Percentiles rank a stretch among this genome's conserved stretches.
phyloP scores from a whole-genome alignment of 2,888 invertebrate species.

The Diachrysia chrysitis region DNA sequence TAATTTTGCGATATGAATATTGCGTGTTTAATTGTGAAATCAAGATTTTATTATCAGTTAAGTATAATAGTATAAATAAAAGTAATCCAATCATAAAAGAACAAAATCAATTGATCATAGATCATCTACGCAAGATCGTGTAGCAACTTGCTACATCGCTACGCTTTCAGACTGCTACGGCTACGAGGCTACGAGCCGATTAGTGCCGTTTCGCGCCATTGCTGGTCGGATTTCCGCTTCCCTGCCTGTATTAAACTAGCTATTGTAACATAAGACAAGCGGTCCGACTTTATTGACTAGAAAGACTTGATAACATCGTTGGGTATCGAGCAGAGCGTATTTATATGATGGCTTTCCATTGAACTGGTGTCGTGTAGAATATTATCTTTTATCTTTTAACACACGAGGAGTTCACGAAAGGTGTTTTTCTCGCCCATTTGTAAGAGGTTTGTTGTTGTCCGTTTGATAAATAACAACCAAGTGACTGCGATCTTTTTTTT shows the following conservation, averaged over 20 bases:
- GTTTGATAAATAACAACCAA: too few species aligned
- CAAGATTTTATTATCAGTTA: too few species aligned
- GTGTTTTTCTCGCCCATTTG: background rate
- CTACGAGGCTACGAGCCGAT: conserved; percentile 45
- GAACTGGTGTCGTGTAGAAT: conserved; percentile 26
- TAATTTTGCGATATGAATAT: too few species aligned
- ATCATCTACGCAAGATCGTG: conserved; percentile 51
- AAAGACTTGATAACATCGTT: conserved; percentile 33
- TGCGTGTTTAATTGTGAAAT: too few species aligned
- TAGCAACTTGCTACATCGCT: conserved; percentile 52
- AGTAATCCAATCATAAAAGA: conserved; percentile 1
- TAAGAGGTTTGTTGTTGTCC: too few species aligned
- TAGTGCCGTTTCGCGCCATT: conserved; percentile 40
- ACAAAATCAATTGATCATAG: conserved; percentile 44
- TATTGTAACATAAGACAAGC: conserved; percentile 38
- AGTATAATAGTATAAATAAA: too few species aligned
- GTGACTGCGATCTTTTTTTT: too few species aligned
- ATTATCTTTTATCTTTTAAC: conserved; percentile 18
- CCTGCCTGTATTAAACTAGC: conserved; percentile 32
- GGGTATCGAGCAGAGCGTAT: conserved; percentile 22
- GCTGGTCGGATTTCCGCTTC: conserved; percentile 36
- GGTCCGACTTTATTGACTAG: conserved; percentile 42
- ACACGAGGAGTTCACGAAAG: background rate
- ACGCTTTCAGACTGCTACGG: conserved; percentile 55
- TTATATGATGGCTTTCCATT: conserved; percentile 28